Evolutionary conservation across 2,113 vertebrate genomes (phyloP).

Genomic region (Heteronetta atricapilla): DNA sequence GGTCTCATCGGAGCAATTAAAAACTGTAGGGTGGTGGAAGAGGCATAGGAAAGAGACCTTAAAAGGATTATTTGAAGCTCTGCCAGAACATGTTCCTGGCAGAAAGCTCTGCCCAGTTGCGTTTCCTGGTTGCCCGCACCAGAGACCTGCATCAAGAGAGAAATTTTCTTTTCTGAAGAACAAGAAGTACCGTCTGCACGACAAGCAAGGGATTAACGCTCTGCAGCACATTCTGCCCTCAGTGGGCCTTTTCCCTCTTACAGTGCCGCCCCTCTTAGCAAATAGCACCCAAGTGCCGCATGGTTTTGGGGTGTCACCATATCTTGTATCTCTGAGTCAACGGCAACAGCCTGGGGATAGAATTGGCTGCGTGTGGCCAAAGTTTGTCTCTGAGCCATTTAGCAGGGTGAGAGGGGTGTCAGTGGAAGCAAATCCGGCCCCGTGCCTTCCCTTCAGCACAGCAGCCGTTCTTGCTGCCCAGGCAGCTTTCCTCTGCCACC

Average conservation of each 20-base stretch:
- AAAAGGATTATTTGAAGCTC: neutral
- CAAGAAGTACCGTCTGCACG: neutral
- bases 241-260: neutral
- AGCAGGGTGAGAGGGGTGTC: neutral
- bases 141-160: neutral
- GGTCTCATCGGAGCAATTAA: neutral
- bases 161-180: neutral
- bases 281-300: rapidly evolving
- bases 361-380: neutral
- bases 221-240: neutral
- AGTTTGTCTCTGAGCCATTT: neutral
- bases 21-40: neutral
- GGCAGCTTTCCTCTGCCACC: neutral
- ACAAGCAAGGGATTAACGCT: neutral
- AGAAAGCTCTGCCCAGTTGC: neutral
- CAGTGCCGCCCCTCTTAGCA: rapidly evolving
- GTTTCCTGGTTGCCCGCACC: neutral
- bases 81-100: neutral
- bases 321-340: rapidly evolving
- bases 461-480: neutral
- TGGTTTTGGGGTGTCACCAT: neutral
- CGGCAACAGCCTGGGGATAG: neutral
- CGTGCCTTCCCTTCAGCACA: neutral
- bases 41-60: neutral
- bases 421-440: neutral